Base-by-base conservation (phyloP, 2,888 invertebrate species). In the Autographa gamma region DNA sequence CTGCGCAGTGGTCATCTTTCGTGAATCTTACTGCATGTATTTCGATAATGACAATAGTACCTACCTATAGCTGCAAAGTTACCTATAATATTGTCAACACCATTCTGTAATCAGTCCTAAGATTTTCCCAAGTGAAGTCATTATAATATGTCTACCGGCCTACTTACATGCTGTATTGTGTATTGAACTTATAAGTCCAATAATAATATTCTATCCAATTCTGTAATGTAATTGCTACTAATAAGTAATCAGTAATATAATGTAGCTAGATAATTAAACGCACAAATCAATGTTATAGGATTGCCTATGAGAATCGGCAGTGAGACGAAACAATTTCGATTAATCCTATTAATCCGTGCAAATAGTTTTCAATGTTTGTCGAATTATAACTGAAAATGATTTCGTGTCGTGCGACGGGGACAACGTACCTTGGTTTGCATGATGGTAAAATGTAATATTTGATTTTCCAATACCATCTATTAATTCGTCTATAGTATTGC, bases 331-430 rank as follows among this genome's bases (percentile, higher is more conserved):
- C 74, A 63, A 77, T 81, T 69, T 71, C 56, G 63, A 80, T 66
- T 72, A 73, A 82, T 80, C 70, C 56, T 63, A 80, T 66, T 71
- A 73, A 82, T 80, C 74, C 41, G 34, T 25, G 71, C 64, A 76
- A 80, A 80, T 76, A 80, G 82, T 76, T 71, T 68, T 19, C 80
- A 76, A 56, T 74, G 77, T 82, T 80, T 76, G 77, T 82, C 73
- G 70, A 80, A 82, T 82, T 80, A 82, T 80, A 74, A 66, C 43
- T 63, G 73, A 72, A 77, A 82, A 77, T 80, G 72, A 74, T 63
- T 82, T 60, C 79, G 67, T 79, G 76, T 67, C 71, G 9, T 64
- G 60, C 32, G 54, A 68, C 56, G 63, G 68, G 59, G 38, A 62
- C 58, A 31, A 48, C 71, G 70, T 63, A 52, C 54, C 61, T 54